These are phyloP conservation scores for Araneus ventricosus DNA, from an alignment of 1,140 invertebrate genomes.

Conservation along the genomic window DNA sequence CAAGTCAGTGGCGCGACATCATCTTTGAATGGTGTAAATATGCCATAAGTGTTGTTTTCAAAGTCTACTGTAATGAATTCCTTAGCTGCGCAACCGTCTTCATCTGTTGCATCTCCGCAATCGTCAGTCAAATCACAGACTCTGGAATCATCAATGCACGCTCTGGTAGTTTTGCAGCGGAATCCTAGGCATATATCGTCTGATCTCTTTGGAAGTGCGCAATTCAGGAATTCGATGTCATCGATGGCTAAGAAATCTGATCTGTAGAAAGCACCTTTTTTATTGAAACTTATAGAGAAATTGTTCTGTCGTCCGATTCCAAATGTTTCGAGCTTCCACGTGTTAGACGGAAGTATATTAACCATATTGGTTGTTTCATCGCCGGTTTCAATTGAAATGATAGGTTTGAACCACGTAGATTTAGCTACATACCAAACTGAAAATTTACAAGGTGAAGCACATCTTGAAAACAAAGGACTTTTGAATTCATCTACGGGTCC, in stretches of 20 bases:
- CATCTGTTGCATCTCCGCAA: conserved; percentile 80
- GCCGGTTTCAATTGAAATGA: not conserved
- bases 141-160: conserved; percentile 70
- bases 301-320: conserved; percentile 69
- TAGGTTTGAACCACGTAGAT: not conserved
- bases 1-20: conserved; percentile 31
- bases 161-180: conserved; percentile 77
- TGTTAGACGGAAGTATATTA: not conserved
- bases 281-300: conserved; percentile 59
- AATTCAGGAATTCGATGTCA: conserved; percentile 79
- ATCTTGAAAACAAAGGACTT: conserved; percentile 52
- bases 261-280: not conserved
- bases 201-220: conserved; percentile 78
- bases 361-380: conserved; percentile 50
- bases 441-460: conserved; percentile 67
- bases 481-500: conserved; percentile 18
- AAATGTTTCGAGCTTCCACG: conserved; percentile 62
- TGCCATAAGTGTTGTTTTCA: conserved; percentile 52
- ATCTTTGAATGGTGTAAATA: conserved; percentile 35
- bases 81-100: conserved; percentile 76
- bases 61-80: conserved; percentile 44
- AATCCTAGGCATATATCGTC: conserved; percentile 77
- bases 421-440: conserved; percentile 49
- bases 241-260: conserved; percentile 79
- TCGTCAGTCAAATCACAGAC: conserved; percentile 80